Evolutionary conservation across 1,140 invertebrate species (phyloP), one percentile per base, ranked within the genome.

Genomic region (Conus ventricosus): DNA sequence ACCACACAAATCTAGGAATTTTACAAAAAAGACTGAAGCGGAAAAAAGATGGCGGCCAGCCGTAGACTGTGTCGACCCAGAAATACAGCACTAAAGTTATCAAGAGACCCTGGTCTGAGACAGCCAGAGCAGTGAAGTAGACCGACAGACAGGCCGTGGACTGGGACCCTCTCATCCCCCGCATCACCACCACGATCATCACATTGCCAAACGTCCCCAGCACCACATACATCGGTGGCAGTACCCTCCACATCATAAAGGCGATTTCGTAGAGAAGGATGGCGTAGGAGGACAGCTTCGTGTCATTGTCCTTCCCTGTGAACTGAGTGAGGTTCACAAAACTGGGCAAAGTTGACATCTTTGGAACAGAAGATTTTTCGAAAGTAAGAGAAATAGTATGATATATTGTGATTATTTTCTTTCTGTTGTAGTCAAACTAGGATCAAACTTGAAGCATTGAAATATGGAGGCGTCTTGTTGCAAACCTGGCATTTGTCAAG

Each of bases 181-280:
- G 7, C 57, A 85, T 39, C 57, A 85, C 63, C 15, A 67, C 84
- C 15, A 85, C 51, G 8, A 55, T 67, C 84, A 85, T 63, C 17
- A 60, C 84, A 57, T 85, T 85, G 5, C 84, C 84, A 39, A 85
- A 85, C 10, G 84, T 67, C 2, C 84, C 84, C 6, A 63, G 27
- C 17, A 39, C 11, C 11, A 85, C 5, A 13, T 39, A 5, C 10
- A 81, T 27, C 5, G 78, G 78, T 7, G 78, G 78, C 10, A 81
- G 20, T 3, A 27, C 11, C 0, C 20, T n/a, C 57, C 55, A 85
- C 13, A 85, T 13, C 20, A 67, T 17, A 0, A 23, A 25, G 20
- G 17, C 20, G n/a, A 75, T 75, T n/a, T 75, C 17, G n/a, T 20
- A 20, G n/a, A 75, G 67, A 20, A 63, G 60, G 39, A 39, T 39